These are phyloP conservation scores for Tokudaia tokunoshimensis DNA, from an alignment of 2,797 vertebrate species.

Conservation along the genomic window DNA sequence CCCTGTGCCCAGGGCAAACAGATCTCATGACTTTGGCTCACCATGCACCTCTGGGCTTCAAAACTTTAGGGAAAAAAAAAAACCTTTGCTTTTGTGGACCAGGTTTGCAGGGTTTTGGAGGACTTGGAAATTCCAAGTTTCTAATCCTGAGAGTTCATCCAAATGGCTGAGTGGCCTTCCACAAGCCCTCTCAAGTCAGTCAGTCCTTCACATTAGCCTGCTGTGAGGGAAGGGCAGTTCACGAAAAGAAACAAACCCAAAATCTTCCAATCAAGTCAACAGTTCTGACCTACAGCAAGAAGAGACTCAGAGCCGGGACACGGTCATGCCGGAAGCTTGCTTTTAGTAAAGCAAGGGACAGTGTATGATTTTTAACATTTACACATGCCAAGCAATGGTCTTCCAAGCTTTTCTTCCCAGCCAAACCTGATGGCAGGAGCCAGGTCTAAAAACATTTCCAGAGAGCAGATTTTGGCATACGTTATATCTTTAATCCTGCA, in stretches of 20 bases:
- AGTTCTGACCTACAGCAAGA: neutral
- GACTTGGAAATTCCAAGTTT: constrained; percentile 38
- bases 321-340: constrained; percentile 70
- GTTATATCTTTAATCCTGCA: constrained; percentile 76
- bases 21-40: neutral
- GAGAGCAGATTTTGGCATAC: constrained; percentile 78
- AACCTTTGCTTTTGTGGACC: neutral
- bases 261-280: neutral
- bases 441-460: constrained; percentile 86
- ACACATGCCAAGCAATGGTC: constrained; percentile 83
- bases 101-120: neutral
- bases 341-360: constrained; percentile 78
- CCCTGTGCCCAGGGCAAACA: neutral
- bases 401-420: constrained; percentile 80
- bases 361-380: constrained; percentile 75
- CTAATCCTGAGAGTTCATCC: constrained; percentile 34
- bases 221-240: neutral
- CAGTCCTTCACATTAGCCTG: neutral
- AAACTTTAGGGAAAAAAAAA: neutral
- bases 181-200: neutral
- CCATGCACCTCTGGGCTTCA: neutral
- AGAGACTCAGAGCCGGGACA: neutral
- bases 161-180: constrained; percentile 33
- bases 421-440: constrained; percentile 83
- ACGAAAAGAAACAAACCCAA: neutral